Evolutionary conservation across 2,797 vertebrate genomes (phyloP).

Genomic region (Dallia pectoralis): DNA sequence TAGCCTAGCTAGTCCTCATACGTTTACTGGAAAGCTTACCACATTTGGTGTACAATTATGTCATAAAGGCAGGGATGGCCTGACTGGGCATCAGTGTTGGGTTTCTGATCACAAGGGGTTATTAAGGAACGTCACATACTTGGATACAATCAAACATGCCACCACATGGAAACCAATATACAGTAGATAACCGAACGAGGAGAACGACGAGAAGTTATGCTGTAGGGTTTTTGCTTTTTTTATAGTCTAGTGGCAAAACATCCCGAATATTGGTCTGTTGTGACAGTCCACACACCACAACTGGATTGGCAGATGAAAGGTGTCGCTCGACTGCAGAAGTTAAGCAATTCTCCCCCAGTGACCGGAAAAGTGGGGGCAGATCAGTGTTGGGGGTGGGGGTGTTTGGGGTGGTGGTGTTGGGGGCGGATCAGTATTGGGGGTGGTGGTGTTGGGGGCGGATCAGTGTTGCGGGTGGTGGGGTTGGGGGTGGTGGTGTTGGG

Average conservation of each 20-base stretch:
- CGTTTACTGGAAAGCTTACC: background rate
- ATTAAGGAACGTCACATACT: background rate
- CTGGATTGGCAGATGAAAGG: conserved; percentile 12
- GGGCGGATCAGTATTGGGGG: too few species aligned
- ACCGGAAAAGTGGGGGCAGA: too few species aligned
- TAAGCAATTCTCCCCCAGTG: background rate
- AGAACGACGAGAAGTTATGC: conserved; percentile 7
- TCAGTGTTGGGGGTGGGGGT: too few species aligned
- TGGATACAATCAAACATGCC: background rate
- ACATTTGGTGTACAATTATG: background rate
- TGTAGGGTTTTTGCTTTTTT: too few species aligned
- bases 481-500: too few species aligned
- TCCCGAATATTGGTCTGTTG: background rate
- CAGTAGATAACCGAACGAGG: conserved; percentile 1
- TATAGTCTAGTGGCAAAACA: background rate
- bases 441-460: too few species aligned
- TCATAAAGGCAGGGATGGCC: background rate
- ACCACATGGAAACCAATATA: conserved; percentile 7
- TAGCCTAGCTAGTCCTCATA: background rate
- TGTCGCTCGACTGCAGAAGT: conserved; percentile 1
- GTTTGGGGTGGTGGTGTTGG: too few species aligned
- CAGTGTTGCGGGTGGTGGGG: too few species aligned
- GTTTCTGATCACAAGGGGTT: background rate
- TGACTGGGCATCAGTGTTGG: background rate
- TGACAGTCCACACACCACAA: background rate